phyloP scores from a whole-genome alignment of 2,113 vertebrate species.

The Ictalurus punctatus region DNA sequence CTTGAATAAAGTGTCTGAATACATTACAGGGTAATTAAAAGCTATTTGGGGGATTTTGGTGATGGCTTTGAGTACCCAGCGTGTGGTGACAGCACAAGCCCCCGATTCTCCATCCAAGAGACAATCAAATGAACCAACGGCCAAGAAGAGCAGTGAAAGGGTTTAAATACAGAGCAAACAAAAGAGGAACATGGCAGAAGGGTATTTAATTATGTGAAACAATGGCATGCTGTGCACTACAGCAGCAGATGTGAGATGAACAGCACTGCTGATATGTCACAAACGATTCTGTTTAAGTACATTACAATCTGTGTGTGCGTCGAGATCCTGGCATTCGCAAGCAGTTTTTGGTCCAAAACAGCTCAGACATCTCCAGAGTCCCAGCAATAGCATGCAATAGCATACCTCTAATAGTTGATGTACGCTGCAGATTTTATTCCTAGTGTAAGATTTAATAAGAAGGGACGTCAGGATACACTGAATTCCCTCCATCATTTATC shows the following conservation, averaged over 20 bases:
- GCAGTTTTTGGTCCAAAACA: slow-evolving; percentile 16
- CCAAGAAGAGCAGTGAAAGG: slow-evolving; percentile 40
- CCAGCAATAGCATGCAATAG: slow-evolving; percentile 25
- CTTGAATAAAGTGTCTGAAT: slow-evolving; percentile 28
- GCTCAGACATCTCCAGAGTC: slow-evolving; percentile 40
- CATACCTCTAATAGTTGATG: slow-evolving; percentile 26
- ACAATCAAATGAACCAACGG: slow-evolving; percentile 26
- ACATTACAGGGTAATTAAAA: slow-evolving; percentile 44
- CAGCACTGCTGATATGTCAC: slow-evolving; percentile 17
- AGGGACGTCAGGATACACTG: background rate
- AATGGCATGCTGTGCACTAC: slow-evolving; percentile 36
- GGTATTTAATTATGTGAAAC: slow-evolving; percentile 42
- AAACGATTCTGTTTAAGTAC: background rate
- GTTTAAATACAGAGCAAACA: slow-evolving; percentile 37
- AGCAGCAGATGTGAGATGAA: slow-evolving; percentile 16
- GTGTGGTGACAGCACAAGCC: slow-evolving; percentile 21
- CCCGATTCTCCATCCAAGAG: slow-evolving; percentile 23
- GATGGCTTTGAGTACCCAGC: slow-evolving; percentile 15
- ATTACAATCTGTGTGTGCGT: slow-evolving; percentile 2
- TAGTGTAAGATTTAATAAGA: slow-evolving; percentile 13
- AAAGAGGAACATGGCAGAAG: slow-evolving; percentile 7
- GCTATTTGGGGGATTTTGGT: slow-evolving; percentile 17
- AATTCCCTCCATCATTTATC: slow-evolving; percentile 7
- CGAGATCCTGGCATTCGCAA: slow-evolving; percentile 15
- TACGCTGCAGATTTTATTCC: slow-evolving; percentile 34